A percentile compares a stretch with the other conserved stretches of the same genome.
Conservation (phyloP, 2,888 invertebrate species). For the Stictocephala bisonia region DNA sequence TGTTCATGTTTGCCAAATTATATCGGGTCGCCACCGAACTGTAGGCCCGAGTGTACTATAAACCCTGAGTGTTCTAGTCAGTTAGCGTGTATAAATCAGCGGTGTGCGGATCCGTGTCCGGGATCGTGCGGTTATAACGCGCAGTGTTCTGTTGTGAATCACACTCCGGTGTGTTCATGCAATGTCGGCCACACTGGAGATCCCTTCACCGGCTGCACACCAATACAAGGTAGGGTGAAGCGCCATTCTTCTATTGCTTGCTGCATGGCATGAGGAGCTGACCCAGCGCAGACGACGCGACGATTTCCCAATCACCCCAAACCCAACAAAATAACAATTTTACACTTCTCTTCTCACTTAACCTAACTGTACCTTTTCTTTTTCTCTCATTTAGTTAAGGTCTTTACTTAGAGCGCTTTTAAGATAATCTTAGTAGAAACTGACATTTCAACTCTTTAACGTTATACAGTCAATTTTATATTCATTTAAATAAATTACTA, state of each 20-base stretch:
- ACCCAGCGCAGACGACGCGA: slow-evolving; percentile 19
- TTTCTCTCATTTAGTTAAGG: neutral
- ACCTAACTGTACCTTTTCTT: slow-evolving; percentile 11
- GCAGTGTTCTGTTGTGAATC: slow-evolving; percentile 64
- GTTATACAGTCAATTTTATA: no score
- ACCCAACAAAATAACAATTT: slow-evolving; percentile 20
- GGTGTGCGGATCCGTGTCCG: slow-evolving; percentile 82
- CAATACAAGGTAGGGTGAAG: slow-evolving; percentile 63
- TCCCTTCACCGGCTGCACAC: slow-evolving; percentile 61
- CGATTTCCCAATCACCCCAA: slow-evolving; percentile 13
- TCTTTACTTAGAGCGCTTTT: no score
- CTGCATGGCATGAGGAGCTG: slow-evolving; percentile 52
- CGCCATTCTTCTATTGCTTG: slow-evolving; percentile 57
- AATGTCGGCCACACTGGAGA: slow-evolving; percentile 64
- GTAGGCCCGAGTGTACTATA: slow-evolving; percentile 83
- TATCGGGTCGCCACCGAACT: slow-evolving; percentile 83
- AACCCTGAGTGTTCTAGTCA: slow-evolving; percentile 80
- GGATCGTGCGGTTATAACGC: slow-evolving; percentile 67
- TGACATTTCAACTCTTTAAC: slow-evolving; percentile 27
- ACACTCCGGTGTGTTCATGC: slow-evolving; percentile 65
- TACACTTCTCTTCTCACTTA: slow-evolving; percentile 22
- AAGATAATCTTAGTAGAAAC: slow-evolving; percentile 20
- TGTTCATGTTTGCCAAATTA: slow-evolving; percentile 84
- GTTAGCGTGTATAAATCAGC: slow-evolving; percentile 81
- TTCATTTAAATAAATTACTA: no score